These are phyloP conservation scores for Epiblema foenella DNA, from an alignment of 2,888 invertebrate genomes.

Conservation along the genomic window DNA sequence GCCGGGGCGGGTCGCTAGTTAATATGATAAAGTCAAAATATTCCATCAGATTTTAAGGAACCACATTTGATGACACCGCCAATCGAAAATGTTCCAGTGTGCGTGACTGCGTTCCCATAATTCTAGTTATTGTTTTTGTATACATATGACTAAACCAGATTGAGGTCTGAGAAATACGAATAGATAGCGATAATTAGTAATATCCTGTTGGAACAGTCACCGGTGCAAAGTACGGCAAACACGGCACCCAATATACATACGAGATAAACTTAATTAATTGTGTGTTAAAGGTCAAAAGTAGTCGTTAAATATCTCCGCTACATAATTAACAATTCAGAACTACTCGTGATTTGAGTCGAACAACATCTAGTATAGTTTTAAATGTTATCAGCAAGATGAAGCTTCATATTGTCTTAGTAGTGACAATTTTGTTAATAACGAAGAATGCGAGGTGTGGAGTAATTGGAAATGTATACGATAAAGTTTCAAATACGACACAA, in stretches of 20 bases:
- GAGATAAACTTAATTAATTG: conserved; percentile 36
- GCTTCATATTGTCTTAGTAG: conserved; percentile 15
- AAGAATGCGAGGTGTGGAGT: conserved; percentile 43
- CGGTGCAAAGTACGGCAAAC: conserved; percentile 33
- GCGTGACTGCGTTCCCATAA: background rate
- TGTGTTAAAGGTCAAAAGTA: conserved; percentile 18
- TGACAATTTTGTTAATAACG: conserved; percentile 8
- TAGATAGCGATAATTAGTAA: conserved; percentile 15
- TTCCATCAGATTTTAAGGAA: background rate
- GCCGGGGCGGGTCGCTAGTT: too few relatives aligned
- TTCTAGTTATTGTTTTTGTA: background rate
- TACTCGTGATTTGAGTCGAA: background rate
- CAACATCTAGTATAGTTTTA: background rate
- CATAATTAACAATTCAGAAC: conserved; percentile 14
- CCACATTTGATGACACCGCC: background rate
- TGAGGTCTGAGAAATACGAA: conserved; percentile 16
- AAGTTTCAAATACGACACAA: conserved; percentile 45
- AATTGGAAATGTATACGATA: conserved; percentile 44
- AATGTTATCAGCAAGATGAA: conserved; percentile 28
- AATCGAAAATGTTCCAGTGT: background rate
- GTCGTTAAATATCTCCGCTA: conserved; percentile 28
- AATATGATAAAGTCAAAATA: conserved; percentile 9
- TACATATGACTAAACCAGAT: conserved; percentile 12
- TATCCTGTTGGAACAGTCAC: conserved; percentile 1
- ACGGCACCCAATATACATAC: conserved; percentile 12